Base-by-base conservation (phyloP, 2,888 invertebrate species). In the Yponomeuta evonymella region DNA sequence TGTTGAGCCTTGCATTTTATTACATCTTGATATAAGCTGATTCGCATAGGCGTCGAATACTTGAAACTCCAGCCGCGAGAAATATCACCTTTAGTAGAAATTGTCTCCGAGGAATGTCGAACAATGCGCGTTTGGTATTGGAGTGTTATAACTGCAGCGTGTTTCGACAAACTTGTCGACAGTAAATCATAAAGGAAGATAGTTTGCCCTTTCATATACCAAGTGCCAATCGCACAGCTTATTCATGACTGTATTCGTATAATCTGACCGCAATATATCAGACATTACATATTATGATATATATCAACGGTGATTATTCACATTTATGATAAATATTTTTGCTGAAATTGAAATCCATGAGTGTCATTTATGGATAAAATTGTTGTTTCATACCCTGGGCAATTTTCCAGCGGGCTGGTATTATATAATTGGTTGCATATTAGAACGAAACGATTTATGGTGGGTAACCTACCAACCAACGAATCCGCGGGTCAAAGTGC, bases 261-360 rank as follows among this genome's bases (percentile, higher is more conserved):
- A 85, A 86, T 84, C 84, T 81, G 82, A 76, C 79, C 76, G 80
- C 79, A 80, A 85, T 92, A 91, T 89, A 91, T 92, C 89, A 90
- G 87, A 87, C 80, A 83, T 86, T 84, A 84, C 90, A 88, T 87
- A 89, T 89, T 90, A 90, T 89, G 83, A 0, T 84, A 90, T 92
- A 92, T 90, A 90, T 90, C 91, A 90, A 81, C 74, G 75, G 80
- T 82, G 87, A 86, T 5, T 5, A 33, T 33, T 33, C 89, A 87
- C 87, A 90, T 90, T 88, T 83, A 90, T 87, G 88, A 90, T 90
- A 90, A 90, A 90, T 33, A 33, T 91, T 92, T 91, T 89, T 89
- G 87, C 88, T 88, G 86, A 90, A 89, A 90, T 89, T 87, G 85
- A 87, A 89, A 90, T 88, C 87, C 89, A 89, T 89, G 87, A 85